Evolutionary conservation across 2,113 vertebrate species (phyloP).

Genomic region (Puntigrus tetrazona): DNA sequence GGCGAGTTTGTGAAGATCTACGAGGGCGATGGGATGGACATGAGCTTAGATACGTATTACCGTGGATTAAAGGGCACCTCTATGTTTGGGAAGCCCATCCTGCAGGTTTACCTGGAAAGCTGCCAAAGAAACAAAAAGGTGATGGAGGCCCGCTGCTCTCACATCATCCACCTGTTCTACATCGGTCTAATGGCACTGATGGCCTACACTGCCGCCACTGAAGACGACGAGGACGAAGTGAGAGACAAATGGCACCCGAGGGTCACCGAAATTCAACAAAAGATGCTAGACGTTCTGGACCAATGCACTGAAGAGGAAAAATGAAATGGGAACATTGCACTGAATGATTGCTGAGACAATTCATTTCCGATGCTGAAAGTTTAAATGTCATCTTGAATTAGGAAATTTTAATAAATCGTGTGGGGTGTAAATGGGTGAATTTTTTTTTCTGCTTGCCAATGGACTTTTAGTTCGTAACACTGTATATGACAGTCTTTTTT

Average conservation of each 20-base stretch:
- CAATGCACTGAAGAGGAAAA: slow-evolving; percentile 65
- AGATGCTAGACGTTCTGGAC: slow-evolving; percentile 74
- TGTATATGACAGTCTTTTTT: not conserved
- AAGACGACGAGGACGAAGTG: slow-evolving; percentile 77
- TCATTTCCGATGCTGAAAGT: slow-evolving; percentile 28
- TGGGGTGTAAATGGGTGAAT: slow-evolving; percentile 1
- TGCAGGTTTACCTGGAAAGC: slow-evolving; percentile 73
- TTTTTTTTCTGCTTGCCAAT: slow-evolving; percentile 9
- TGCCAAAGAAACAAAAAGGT: slow-evolving; percentile 63
- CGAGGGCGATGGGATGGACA: slow-evolving; percentile 68
- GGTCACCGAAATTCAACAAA: slow-evolving; percentile 73
- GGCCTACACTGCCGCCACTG: slow-evolving; percentile 74
- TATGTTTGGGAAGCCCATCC: slow-evolving; percentile 68
- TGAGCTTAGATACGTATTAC: slow-evolving; percentile 75
- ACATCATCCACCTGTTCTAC: slow-evolving; percentile 76
- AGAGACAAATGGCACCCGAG: slow-evolving; percentile 72
- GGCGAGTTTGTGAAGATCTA: slow-evolving; percentile 68
- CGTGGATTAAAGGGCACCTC: slow-evolving; percentile 63
- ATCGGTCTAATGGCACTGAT: slow-evolving; percentile 78
- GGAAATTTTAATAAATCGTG: slow-evolving; percentile 14
- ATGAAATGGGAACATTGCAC: not conserved
- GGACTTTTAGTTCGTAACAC: slow-evolving; percentile 36
- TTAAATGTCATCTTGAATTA: slow-evolving; percentile 3
- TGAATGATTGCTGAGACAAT: not conserved
- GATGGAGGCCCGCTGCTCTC: slow-evolving; percentile 75